A percentile compares a stretch with the other conserved stretches of the same genome.
These are phyloP conservation scores for Scolopax mira DNA, from an alignment of 2,113 vertebrate species.

Conservation along the genomic window DNA sequence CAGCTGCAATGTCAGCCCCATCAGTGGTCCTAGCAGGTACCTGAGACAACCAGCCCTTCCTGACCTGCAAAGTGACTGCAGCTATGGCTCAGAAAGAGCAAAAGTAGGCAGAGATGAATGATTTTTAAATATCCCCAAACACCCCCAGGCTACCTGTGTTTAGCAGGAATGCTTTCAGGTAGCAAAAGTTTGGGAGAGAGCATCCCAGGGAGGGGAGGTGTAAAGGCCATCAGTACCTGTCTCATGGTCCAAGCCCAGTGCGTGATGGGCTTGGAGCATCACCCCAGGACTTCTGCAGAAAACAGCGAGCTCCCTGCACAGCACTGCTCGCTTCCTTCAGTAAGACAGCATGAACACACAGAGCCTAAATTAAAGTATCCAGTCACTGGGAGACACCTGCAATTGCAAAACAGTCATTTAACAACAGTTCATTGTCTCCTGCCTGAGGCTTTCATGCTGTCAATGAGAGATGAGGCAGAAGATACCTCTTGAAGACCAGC, in stretches of 20 bases:
- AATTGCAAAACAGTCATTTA: not conserved
- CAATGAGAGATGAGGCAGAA: not conserved
- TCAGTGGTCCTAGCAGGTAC: rapidly evolving
- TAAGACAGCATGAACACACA: not conserved
- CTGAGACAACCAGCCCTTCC: not conserved
- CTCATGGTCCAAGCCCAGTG: rapidly evolving
- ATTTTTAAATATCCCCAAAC: not conserved
- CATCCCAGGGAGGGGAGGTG: not conserved
- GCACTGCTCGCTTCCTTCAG: not conserved
- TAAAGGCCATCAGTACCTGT: not conserved
- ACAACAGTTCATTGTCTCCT: not conserved
- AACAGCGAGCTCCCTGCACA: not conserved
- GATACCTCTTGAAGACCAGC: not conserved
- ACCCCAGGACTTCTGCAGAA: not conserved
- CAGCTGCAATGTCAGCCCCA: not conserved
- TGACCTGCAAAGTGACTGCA: not conserved
- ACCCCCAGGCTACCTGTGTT: not conserved
- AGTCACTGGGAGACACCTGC: not conserved
- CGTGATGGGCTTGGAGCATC: not conserved
- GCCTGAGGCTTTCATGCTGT: not conserved
- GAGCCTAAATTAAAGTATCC: not conserved
- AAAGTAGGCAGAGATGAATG: not conserved
- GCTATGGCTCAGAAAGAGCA: not conserved
- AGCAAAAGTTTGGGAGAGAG: not conserved
- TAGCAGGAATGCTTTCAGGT: not conserved